A percentile compares a stretch with the other conserved stretches of the same genome.
Evolutionary conservation across 1,140 invertebrate species (phyloP).

Genomic region (Drosophila nebulosa): DNA sequence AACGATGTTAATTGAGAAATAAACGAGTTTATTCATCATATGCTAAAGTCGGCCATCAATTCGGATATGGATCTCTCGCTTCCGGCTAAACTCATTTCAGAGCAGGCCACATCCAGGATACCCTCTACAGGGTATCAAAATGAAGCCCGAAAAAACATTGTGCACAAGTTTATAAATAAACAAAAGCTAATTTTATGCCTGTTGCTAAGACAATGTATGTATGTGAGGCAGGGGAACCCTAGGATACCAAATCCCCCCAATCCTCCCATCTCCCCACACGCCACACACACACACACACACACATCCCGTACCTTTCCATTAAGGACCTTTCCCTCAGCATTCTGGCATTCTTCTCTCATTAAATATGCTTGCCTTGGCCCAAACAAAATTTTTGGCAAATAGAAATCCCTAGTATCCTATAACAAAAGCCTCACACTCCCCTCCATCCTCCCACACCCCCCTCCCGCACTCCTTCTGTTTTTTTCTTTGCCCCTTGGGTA

Average conservation of each 20-base stretch:
- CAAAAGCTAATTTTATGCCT: slow-evolving; percentile 39
- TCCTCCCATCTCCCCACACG: too few species aligned
- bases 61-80: too few species aligned
- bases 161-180: slow-evolving; percentile 44
- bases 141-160: neutral
- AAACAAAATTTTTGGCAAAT: neutral
- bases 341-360: slow-evolving; percentile 28
- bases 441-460: neutral
- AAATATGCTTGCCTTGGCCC: slow-evolving; percentile 42
- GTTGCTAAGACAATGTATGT: slow-evolving; percentile 45
- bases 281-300: too few species aligned
- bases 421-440: slow-evolving; percentile 1
- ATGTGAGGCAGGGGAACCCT: neutral
- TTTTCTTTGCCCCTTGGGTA: neutral
- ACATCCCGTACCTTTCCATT: neutral
- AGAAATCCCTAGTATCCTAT: neutral
- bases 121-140: neutral
- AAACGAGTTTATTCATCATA: neutral
- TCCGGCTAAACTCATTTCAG: too few species aligned
- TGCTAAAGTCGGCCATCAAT: neutral
- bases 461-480: neutral
- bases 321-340: neutral
- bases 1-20: neutral
- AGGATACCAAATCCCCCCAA: neutral
- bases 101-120: too few species aligned